Conservation (phyloP, 2,888 invertebrate species). For the Luffia ferchaultella region DNA sequence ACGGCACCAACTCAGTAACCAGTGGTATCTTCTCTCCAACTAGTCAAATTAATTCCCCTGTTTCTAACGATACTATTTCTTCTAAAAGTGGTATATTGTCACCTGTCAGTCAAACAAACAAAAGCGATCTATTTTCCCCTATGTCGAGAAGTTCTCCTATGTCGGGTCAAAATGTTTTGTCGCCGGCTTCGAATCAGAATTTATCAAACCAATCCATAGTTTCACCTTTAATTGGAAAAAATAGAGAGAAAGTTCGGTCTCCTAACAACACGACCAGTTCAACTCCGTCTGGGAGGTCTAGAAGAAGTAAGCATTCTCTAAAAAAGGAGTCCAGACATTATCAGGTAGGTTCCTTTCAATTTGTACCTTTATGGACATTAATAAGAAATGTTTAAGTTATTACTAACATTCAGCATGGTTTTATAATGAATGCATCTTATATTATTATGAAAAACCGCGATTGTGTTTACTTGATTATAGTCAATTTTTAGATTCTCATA, state of each 20-base stretch:
- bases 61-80: constrained; percentile 60
- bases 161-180: constrained; percentile 53
- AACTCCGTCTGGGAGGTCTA: constrained; percentile 65
- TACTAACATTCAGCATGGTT: neutral
- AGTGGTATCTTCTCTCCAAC: constrained; percentile 63
- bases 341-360: constrained; percentile 51
- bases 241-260: constrained; percentile 47
- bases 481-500: neutral
- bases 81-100: constrained; percentile 62
- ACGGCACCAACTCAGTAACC: constrained; percentile 58
- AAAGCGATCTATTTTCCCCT: constrained; percentile 57
- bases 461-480: neutral
- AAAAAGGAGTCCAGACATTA: constrained; percentile 77
- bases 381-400: no score
- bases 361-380: neutral
- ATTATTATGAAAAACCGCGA: neutral
- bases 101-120: constrained; percentile 57
- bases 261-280: constrained; percentile 57
- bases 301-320: constrained; percentile 64
- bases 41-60: constrained; percentile 61
- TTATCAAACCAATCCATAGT: constrained; percentile 28
- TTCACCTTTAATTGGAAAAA: constrained; percentile 49
- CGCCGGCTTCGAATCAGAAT: constrained; percentile 50
- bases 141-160: constrained; percentile 54
- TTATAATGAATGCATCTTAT: neutral